Evolutionary conservation across 2,888 invertebrate genomes (phyloP).

Genomic region (Cryptus viduatorius): DNA sequence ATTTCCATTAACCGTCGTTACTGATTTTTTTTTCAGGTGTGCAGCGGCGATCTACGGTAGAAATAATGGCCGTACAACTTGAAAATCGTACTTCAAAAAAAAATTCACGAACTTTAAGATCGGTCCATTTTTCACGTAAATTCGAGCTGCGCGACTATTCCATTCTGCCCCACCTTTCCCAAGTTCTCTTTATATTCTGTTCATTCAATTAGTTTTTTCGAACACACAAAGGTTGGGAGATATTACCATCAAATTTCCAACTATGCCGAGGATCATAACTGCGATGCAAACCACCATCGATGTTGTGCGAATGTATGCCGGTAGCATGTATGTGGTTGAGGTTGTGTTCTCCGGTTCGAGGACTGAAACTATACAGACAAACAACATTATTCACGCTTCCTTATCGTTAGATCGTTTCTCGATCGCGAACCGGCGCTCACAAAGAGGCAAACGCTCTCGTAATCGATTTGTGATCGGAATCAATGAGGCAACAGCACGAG

Average conservation of each 20-base stretch:
- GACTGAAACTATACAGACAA: slow-evolving; percentile 73
- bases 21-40: too few species aligned
- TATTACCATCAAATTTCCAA: slow-evolving; percentile 94
- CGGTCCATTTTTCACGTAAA: too few species aligned
- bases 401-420: slow-evolving; percentile 19
- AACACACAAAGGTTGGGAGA: background rate
- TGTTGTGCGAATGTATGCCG: slow-evolving; percentile 94
- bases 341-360: slow-evolving; percentile 79
- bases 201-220: background rate
- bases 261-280: slow-evolving; percentile 95
- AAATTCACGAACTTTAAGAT: too few species aligned
- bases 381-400: slow-evolving; percentile 25
- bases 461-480: slow-evolving; percentile 47
- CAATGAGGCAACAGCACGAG: slow-evolving; percentile 25
- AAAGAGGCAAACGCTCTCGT: slow-evolving; percentile 5
- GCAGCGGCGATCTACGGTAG: too few species aligned
- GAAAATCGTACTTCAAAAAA: too few species aligned
- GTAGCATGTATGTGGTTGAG: slow-evolving; percentile 86
- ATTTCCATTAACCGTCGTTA: too few species aligned
- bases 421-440: slow-evolving; percentile 7
- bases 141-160: too few species aligned
- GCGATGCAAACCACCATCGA: slow-evolving; percentile 95
- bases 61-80: too few species aligned
- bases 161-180: too few species aligned
- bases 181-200: too few species aligned